Base-by-base conservation (phyloP, 2,888 invertebrate species). In the Laspeyria flexula region DNA sequence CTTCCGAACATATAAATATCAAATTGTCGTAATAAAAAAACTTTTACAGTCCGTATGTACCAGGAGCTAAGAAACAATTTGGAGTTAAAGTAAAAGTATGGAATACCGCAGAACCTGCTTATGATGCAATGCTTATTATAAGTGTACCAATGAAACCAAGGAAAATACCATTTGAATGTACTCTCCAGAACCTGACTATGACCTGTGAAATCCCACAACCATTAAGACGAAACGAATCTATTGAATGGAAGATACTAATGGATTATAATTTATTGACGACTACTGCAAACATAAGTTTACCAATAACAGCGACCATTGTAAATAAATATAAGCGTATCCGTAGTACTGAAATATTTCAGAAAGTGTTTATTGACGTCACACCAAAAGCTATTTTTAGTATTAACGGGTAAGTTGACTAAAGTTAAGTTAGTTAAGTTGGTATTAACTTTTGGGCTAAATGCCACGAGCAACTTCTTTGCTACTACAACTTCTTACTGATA, bases 91-190 rank as follows among this genome's bases (percentile, higher is more conserved):
- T 93, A 0, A 81, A 65, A 1, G 72, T 90, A 0, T 16, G 74
- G 0, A 89, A 91, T 45, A 73, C 62, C 40, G 84, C 80, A 39
- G 91, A 92, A 62, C 90, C 91, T 9, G 88, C 90, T 0, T 90
- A 86, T 30, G 88, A 84, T 9, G 85, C 85, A 0, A 83, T 75
- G 55, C 77, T 90, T 0, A 71, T 79, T 6, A 60, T 92, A 0
- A 62, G 65, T 0, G 55, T 91, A 1, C 87, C 90, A 1, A 64
- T 79, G n/a, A 67, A 73, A 12, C 88, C 87, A 0, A 80, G 79
- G 52, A 73, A 90, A 40, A 72, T 90, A 0, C 90, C 86, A 1
- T 76, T 75, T 10, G 78, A 75, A 6, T 92, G 91, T 48, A 73
- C 77, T 0, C 61, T 88, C 1, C 61, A 80, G 61, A 73, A 73